Percentiles rank a stretch among this genome's conserved stretches.
Evolutionary conservation across 2,888 invertebrate species (phyloP).

Genomic region (Eremobia ochroleuca): DNA sequence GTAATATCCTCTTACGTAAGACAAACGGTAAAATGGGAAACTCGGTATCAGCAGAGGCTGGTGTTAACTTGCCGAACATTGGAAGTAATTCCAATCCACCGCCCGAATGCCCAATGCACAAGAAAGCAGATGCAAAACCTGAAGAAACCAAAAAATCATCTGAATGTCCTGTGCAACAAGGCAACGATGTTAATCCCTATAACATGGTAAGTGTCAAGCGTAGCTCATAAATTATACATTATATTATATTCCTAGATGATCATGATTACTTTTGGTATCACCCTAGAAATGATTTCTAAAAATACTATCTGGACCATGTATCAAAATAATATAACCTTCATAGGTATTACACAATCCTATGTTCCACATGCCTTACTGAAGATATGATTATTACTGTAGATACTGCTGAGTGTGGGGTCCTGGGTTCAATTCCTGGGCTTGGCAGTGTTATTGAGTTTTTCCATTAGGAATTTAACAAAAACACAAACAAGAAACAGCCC

Average conservation of each 20-base stretch:
- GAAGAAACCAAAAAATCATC: slow-evolving; percentile 76
- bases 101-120: slow-evolving; percentile 97
- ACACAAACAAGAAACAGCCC: no score
- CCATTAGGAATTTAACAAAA: no score
- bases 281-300: slow-evolving; percentile 17
- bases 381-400: not conserved
- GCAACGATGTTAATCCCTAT: slow-evolving; percentile 94
- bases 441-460: no score
- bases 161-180: slow-evolving; percentile 94
- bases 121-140: slow-evolving; percentile 82
- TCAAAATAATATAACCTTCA: slow-evolving; percentile 94
- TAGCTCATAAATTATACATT: not conserved
- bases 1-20: slow-evolving; percentile 84
- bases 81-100: slow-evolving; percentile 88
- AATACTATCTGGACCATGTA: slow-evolving; percentile 25
- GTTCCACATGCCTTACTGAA: not conserved
- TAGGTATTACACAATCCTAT: slow-evolving; percentile 37
- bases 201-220: slow-evolving; percentile 91
- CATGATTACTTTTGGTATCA: not conserved
- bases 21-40: slow-evolving; percentile 82
- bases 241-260: not conserved
- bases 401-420: not conserved
- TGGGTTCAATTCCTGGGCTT: no score
- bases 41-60: slow-evolving; percentile 83
- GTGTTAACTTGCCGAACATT: slow-evolving; percentile 69